Evolutionary conservation across 2,888 invertebrate genomes (phyloP).

Genomic region (Troides helena): DNA sequence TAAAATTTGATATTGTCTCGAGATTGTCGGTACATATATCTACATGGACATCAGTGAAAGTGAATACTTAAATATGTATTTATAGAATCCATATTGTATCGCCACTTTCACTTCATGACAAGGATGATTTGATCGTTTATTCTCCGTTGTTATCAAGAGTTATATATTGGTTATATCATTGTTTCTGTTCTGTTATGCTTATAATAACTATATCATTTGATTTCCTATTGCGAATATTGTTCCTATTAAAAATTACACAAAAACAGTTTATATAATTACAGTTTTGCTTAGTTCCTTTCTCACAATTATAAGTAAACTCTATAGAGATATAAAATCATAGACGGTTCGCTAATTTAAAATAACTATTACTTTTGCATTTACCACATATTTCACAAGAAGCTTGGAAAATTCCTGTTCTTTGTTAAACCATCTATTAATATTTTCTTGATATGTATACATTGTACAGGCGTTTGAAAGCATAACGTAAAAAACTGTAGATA

Average conservation of each 20-base stretch:
- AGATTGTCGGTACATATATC: conserved; percentile 4
- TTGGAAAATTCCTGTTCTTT: background rate
- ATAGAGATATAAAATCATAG: too few relatives aligned
- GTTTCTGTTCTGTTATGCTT: background rate
- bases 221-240: too few relatives aligned
- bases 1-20: conserved; percentile 4
- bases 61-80: conserved; percentile 21
- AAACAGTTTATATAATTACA: conserved; percentile 20
- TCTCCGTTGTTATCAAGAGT: background rate
- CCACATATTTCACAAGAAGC: background rate
- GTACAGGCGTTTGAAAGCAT: conserved; percentile 7
- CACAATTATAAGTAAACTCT: background rate
- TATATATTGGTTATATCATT: background rate
- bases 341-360: background rate
- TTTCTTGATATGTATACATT: conserved; percentile 9
- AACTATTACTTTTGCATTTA: background rate
- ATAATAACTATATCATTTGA: too few relatives aligned
- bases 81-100: conserved; percentile 24
- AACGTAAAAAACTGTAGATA: conserved; percentile 17
- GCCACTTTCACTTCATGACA: conserved; percentile 22
- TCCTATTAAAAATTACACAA: too few relatives aligned
- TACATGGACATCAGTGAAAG: conserved; percentile 26
- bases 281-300: conserved; percentile 34
- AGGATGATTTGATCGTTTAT: conserved; percentile 9
- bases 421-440: conserved; percentile 14